Evolutionary conservation across 2,113 vertebrate genomes (phyloP).

Genomic region (Panurus biarmicus): DNA sequence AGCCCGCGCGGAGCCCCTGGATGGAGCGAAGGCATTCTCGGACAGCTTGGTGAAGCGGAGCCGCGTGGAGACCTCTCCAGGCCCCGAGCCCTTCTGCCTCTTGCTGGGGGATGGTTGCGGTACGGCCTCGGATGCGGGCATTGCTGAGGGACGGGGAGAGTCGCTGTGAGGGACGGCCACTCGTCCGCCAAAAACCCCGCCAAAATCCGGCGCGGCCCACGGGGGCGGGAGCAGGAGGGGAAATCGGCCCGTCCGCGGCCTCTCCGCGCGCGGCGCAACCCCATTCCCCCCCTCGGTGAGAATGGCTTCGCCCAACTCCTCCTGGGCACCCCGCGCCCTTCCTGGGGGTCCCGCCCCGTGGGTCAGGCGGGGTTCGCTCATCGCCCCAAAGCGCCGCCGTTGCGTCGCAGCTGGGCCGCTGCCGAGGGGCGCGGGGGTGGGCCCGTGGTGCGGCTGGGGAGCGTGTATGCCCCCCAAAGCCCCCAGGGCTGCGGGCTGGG

Average conservation of each 20-base stretch:
- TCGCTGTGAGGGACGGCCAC: background rate
- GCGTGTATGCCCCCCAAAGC: accelerated
- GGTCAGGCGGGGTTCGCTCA: background rate
- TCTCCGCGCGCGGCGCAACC: accelerated
- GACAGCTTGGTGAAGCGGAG: slow-evolving; percentile 84
- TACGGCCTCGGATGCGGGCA: slow-evolving; percentile 72
- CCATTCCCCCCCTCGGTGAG: background rate
- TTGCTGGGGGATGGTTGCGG: slow-evolving; percentile 68
- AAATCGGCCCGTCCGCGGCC: too few relatives aligned
- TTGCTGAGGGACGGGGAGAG: background rate
- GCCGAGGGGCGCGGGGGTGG: accelerated
- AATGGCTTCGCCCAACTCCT: background rate
- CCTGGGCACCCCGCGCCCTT: background rate
- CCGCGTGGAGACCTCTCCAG: background rate
- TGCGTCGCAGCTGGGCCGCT: accelerated
- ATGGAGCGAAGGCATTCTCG: slow-evolving; percentile 81
- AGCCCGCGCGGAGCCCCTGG: slow-evolving; percentile 79
- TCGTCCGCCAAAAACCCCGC: slow-evolving; percentile 4
- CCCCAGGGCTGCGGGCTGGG: too few relatives aligned
- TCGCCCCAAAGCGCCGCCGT: accelerated
- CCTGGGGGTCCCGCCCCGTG: background rate
- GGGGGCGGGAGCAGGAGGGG: background rate
- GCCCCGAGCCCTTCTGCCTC: slow-evolving; percentile 3
- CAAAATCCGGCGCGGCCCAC: background rate
- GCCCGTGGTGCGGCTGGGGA: too few relatives aligned